Percentiles rank a stretch among this genome's conserved stretches.
Evolutionary conservation across 2,113 vertebrate species (phyloP).

Genomic region (Dipodomys merriami): DNA sequence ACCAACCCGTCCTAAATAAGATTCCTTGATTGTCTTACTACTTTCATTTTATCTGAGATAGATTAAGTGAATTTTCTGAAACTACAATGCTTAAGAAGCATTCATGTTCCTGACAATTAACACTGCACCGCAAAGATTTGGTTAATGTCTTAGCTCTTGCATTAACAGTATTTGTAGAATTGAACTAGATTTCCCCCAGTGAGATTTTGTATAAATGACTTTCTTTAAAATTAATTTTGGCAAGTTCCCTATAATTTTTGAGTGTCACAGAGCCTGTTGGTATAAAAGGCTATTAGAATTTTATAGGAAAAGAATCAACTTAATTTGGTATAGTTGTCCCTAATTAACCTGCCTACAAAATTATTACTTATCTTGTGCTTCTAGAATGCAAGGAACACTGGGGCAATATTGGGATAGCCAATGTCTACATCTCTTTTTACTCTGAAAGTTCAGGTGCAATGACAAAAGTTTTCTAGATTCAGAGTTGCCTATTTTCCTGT

Average conservation of each 20-base stretch:
- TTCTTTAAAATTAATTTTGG: conserved; percentile 45
- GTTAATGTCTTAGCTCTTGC: conserved; percentile 5
- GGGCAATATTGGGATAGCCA: background rate
- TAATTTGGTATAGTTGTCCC: background rate
- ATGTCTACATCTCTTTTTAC: background rate
- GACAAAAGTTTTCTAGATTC: background rate
- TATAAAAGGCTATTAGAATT: conserved; percentile 26
- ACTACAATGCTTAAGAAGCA: background rate
- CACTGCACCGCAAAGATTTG: background rate
- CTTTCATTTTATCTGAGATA: conserved; percentile 1
- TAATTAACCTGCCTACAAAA: background rate
- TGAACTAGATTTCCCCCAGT: background rate
- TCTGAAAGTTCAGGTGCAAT: conserved; percentile 13
- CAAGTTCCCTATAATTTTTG: conserved; percentile 22
- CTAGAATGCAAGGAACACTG: background rate
- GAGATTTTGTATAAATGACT: background rate
- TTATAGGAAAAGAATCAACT: conserved; percentile 32
- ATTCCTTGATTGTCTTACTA: background rate
- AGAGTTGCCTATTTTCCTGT: background rate
- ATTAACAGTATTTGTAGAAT: background rate
- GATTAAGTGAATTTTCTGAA: background rate
- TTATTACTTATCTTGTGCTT: background rate
- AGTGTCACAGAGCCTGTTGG: background rate
- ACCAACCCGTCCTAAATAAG: background rate
- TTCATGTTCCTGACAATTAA: conserved; percentile 9